Base-by-base conservation (phyloP, 2,888 invertebrate genomes). In the Cheilosia urbana region DNA sequence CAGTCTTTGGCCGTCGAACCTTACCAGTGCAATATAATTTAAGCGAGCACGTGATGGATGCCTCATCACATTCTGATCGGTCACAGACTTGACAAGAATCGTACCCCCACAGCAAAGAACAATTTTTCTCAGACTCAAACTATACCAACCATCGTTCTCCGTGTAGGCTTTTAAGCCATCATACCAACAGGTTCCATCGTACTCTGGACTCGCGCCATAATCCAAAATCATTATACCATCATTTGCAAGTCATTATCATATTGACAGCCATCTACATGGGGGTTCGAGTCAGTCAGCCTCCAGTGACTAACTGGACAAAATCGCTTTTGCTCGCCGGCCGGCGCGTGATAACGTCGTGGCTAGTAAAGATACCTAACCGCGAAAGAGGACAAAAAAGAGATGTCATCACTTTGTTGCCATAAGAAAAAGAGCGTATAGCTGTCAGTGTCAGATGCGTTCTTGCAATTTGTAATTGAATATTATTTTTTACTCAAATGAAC, bases 161-260 rank as follows among this genome's bases (percentile, higher is more conserved):
- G 34, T 21, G 24, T 42, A 15, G 47, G 11, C 58, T 51, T 45
- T 57, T 7, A 80, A 80, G 47, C 73, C 57, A 45, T 37, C 37
- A 37, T 37, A 13, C 62, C 72, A 77, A 79, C 83, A 51, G 63
- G 83, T 83, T 83, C 47, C 66, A 27, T 63, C 57, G 30, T 53
- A 60, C 60, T 66, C 53, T 60, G 58, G 53, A 55, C 55, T 21
- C 65, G 55, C 75, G 49, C 65, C 75, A 84, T 84, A 68, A 77
- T 81, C 85, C 85, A 53, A 72, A 85, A 77, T 77, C 81, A 81
- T 85, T 85, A 76, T 80, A 76, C 80, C 81, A 62, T 85, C 81
- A 85, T 85, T 85, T 85, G 85, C 85, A 85, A 85, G 76, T 77
- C 81, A 85, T 85, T 85, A 85, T 76, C 85, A 85, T 85, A 85